Evolutionary conservation across 2,113 vertebrate species (phyloP).

Genomic region (Larimichthys crocea): DNA sequence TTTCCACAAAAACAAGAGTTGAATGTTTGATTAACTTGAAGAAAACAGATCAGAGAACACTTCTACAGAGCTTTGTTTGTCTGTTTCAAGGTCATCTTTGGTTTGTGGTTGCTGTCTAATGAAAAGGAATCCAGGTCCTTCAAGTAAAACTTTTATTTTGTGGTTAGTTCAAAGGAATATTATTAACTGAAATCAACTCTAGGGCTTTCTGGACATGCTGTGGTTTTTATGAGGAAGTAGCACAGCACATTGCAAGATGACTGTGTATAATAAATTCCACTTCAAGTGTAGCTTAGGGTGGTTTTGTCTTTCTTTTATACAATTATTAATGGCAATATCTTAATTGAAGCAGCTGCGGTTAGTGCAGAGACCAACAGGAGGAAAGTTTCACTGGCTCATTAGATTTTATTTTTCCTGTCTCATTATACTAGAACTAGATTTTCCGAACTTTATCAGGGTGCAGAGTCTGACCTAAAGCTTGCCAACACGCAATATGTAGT

Average conservation of each 20-base stretch:
- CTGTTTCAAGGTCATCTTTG: conserved; percentile 6
- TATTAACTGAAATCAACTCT: conserved; percentile 3
- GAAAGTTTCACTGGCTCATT: conserved; percentile 2
- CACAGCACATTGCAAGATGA: conserved; percentile 8
- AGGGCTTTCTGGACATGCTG: conserved; percentile 7
- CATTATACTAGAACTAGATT: background rate
- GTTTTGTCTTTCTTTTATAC: background rate
- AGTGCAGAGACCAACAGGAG: background rate
- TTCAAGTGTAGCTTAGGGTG: background rate
- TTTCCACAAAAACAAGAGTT: background rate
- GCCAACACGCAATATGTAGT: background rate
- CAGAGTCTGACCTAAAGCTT: background rate
- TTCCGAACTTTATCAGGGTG: background rate
- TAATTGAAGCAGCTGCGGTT: conserved; percentile 17
- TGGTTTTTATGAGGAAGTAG: conserved; percentile 26
- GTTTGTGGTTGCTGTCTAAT: conserved; percentile 16
- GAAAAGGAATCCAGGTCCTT: conserved; percentile 18
- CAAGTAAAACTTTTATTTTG: conserved; percentile 19
- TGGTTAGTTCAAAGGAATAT: conserved; percentile 16
- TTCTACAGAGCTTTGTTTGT: background rate
- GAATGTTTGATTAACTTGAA: background rate
- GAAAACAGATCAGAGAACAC: background rate
- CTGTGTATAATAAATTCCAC: conserved; percentile 3
- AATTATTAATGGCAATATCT: background rate
- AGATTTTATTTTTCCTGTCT: conserved; percentile 16